Evolutionary conservation across 2,797 vertebrate genomes (phyloP).

Genomic region (Propithecus deckenii): DNA sequence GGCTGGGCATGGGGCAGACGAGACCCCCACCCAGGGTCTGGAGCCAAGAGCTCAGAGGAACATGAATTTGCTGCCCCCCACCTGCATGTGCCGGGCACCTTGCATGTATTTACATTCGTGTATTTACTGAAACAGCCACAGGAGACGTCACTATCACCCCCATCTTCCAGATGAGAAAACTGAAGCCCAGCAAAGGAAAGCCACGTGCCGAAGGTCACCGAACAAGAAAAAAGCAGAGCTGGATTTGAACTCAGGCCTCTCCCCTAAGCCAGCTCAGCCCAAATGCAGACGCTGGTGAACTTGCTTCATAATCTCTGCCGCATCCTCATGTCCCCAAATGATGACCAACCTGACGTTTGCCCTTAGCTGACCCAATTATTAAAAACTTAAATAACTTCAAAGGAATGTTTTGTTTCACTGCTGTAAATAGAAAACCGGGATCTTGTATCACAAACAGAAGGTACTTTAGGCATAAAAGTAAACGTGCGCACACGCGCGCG

Average conservation of each 20-base stretch:
- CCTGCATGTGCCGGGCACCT: neutral
- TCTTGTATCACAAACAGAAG: neutral
- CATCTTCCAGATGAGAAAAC: neutral
- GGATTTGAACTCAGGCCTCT: neutral
- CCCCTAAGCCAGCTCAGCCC: neutral
- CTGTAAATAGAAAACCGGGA: neutral
- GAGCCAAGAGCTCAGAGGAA: neutral
- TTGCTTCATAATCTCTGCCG: neutral
- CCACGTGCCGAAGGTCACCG: neutral
- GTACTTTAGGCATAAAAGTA: neutral
- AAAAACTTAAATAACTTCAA: neutral
- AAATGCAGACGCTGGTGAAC: neutral
- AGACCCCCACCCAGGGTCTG: neutral
- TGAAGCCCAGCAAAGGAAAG: neutral
- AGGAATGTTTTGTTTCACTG: neutral
- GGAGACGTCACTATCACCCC: neutral
- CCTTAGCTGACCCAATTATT: neutral
- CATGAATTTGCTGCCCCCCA: neutral
- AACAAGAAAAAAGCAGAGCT: neutral
- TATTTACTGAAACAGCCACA: fast-evolving
- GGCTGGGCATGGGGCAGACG: neutral
- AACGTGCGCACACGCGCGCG: neutral
- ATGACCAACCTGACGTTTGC: neutral
- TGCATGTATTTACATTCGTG: neutral
- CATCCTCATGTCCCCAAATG: neutral